Evolutionary conservation across 1,140 invertebrate species (phyloP).

Genomic region (Mesaphorura yosii): DNA sequence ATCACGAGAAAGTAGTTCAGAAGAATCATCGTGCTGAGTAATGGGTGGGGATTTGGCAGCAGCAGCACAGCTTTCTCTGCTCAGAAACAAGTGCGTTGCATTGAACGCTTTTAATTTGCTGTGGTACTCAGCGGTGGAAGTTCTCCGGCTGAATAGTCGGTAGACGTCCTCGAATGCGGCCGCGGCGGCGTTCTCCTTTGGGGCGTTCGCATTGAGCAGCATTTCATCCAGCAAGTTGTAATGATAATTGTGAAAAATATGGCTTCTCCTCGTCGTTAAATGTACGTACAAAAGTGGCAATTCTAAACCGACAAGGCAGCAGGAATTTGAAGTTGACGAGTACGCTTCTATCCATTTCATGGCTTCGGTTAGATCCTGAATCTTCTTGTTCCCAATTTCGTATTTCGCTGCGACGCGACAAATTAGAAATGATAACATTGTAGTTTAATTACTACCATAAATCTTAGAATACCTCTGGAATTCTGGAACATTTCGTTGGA

Average conservation of each 20-base stretch:
- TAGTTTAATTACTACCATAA: background rate
- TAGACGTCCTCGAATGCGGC: conserved; percentile 3
- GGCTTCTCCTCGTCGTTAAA: conserved; percentile 1
- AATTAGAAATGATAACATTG: background rate
- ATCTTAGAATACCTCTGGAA: background rate
- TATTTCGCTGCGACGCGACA: background rate
- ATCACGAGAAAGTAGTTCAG: no score
- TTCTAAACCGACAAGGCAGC: conserved; percentile 4
- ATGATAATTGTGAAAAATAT: conserved; percentile 1
- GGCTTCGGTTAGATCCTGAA: background rate
- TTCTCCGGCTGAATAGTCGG: conserved; percentile 8
- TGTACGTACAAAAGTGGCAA: conserved; percentile 1
- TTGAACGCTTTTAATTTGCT: conserved; percentile 3
- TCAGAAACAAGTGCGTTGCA: conserved; percentile 12
- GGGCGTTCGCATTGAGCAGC: background rate
- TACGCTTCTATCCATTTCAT: conserved; percentile 10
- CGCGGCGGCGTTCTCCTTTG: background rate
- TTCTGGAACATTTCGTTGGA: conserved; percentile 9
- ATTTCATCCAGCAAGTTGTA: background rate
- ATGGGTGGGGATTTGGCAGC: background rate
- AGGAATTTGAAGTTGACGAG: background rate
- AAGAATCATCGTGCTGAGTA: no score
- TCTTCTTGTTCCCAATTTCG: conserved; percentile 1
- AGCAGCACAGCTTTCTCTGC: background rate
- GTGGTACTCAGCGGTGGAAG: conserved; percentile 9